Evolutionary conservation across 1,140 invertebrate species (phyloP).

Genomic region (Nylanderia fulva): DNA sequence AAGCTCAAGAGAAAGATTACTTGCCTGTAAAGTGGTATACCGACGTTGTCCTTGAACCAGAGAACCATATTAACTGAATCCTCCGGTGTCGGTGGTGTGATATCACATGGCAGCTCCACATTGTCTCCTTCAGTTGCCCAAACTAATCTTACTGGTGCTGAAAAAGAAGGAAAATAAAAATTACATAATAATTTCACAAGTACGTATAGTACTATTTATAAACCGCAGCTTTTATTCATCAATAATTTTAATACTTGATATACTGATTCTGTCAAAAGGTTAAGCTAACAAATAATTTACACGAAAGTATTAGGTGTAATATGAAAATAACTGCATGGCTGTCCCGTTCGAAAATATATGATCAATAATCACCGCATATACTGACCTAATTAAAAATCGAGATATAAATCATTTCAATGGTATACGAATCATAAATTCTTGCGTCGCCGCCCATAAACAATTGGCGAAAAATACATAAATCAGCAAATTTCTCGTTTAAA

Average conservation of each 20-base stretch:
- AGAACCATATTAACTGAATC: conserved; percentile 93
- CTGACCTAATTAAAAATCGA: not conserved
- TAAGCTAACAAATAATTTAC: not conserved
- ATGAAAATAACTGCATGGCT: no score
- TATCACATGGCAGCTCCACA: conserved; percentile 92
- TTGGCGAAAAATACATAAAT: not conserved
- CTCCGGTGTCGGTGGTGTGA: conserved; percentile 89
- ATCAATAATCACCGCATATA: conserved; percentile 16
- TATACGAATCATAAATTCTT: not conserved
- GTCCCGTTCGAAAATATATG: not conserved
- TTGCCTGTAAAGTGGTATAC: conserved; percentile 95
- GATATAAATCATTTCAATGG: not conserved
- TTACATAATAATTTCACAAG: not conserved
- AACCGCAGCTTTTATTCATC: not conserved
- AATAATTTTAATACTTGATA: not conserved
- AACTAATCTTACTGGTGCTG: conserved; percentile 89
- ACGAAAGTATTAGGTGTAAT: not conserved
- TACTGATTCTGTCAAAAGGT: not conserved
- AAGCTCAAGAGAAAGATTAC: conserved; percentile 66
- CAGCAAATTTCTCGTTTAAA: conserved; percentile 16
- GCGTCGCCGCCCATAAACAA: not conserved
- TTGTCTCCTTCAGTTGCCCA: conserved; percentile 91
- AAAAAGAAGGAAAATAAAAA: conserved; percentile 65
- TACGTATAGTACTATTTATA: not conserved
- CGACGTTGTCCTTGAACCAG: conserved; percentile 93